These are phyloP conservation scores for Drosophila varians DNA, from an alignment of 1,140 invertebrate species.

Conservation along the genomic window DNA sequence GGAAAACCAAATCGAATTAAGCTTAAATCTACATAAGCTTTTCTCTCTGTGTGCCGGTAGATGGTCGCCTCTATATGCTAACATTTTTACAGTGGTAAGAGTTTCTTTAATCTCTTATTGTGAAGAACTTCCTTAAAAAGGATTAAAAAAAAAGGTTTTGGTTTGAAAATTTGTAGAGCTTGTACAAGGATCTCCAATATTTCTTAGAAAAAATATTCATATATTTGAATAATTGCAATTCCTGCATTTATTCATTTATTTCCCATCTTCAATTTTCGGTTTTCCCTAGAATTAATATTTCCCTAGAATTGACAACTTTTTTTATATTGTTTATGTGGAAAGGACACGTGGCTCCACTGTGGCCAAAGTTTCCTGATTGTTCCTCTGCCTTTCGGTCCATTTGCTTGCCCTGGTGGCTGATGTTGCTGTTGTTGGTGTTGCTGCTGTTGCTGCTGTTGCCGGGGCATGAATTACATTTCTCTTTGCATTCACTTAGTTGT, in stretches of 20 bases:
- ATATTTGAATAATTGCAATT: no score
- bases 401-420: conserved; percentile 52
- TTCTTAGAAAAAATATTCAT: not conserved
- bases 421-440: conserved; percentile 38
- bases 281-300: no score
- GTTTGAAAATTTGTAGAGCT: not conserved
- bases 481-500: conserved; percentile 68
- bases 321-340: not conserved
- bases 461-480: conserved; percentile 79
- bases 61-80: conserved; percentile 29
- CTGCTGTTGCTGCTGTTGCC: conserved; percentile 42
- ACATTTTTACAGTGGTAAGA: conserved; percentile 20
- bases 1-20: conserved; percentile 79
- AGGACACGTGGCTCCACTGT: conserved; percentile 23
- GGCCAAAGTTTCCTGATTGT: conserved; percentile 38
- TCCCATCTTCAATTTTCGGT: no score
- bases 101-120: no score
- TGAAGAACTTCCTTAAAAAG: no score
- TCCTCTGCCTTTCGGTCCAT: conserved; percentile 65
- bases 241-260: no score
- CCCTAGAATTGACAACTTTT: not conserved
- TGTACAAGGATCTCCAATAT: no score
- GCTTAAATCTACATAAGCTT: conserved; percentile 79
- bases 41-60: conserved; percentile 55
- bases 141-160: no score